Percentiles rank a stretch among this genome's conserved stretches.
Evolutionary conservation across 2,113 vertebrate species (phyloP).

Genomic region (Quiscalus mexicanus): DNA sequence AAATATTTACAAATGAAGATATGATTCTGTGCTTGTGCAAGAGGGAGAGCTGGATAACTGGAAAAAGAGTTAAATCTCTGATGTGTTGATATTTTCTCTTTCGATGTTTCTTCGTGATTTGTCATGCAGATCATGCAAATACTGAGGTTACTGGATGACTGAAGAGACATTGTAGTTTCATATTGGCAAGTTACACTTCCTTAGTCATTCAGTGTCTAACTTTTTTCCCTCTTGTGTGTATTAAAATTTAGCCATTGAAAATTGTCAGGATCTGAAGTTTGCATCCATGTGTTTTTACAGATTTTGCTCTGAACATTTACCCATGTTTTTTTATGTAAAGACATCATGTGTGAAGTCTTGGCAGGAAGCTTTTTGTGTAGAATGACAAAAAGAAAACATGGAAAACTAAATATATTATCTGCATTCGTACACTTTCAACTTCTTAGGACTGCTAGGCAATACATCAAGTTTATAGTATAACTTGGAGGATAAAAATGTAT

Average conservation of each 20-base stretch:
- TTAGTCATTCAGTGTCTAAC: background rate
- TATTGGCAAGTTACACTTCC: background rate
- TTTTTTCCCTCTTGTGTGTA: fast-evolving
- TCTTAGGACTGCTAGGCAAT: background rate
- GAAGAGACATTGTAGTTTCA: background rate
- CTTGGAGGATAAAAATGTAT: background rate
- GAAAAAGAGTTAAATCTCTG: background rate
- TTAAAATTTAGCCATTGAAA: background rate
- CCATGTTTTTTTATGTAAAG: background rate
- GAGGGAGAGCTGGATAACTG: background rate
- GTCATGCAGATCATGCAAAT: background rate
- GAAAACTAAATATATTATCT: background rate
- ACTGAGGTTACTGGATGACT: background rate
- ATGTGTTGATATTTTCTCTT: background rate
- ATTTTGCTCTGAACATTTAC: background rate
- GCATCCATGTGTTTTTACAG: background rate
- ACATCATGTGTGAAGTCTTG: background rate
- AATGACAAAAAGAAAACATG: background rate
- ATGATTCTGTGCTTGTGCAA: background rate
- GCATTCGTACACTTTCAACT: background rate
- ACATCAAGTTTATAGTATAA: background rate
- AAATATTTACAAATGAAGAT: background rate
- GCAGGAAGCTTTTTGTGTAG: background rate
- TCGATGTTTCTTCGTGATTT: background rate
- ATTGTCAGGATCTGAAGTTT: background rate